Conservation (phyloP, 2,113 vertebrate genomes). For the Grammomys surdaster region DNA sequence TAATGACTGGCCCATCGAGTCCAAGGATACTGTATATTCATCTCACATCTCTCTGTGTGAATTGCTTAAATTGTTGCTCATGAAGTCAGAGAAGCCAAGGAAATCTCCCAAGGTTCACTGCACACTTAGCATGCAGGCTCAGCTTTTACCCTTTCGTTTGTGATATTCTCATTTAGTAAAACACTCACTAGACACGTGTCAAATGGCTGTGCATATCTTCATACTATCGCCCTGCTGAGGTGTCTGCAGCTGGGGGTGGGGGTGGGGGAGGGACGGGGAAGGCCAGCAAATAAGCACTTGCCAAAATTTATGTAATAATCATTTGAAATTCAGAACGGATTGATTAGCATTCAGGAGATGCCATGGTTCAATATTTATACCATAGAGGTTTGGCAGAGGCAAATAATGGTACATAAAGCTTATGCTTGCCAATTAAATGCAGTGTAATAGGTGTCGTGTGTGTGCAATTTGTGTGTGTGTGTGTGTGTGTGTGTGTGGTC, state of each 20-base stretch:
- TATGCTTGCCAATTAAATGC: constrained; percentile 91
- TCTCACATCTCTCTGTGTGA: background rate
- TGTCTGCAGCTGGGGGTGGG: constrained; percentile 63
- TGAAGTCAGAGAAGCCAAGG: background rate
- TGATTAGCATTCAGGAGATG: constrained; percentile 90
- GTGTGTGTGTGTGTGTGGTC: background rate
- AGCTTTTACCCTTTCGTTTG: constrained; percentile 79
- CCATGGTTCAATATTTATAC: constrained; percentile 91
- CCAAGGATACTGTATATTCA: background rate
- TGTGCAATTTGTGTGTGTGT: background rate
- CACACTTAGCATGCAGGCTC: background rate
- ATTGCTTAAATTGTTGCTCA: background rate
- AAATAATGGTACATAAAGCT: constrained; percentile 90
- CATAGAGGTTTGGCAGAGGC: constrained; percentile 88
- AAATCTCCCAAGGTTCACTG: background rate
- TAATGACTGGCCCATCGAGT: background rate
- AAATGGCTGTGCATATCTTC: constrained; percentile 85
- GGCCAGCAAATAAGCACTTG: constrained; percentile 88
- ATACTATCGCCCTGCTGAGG: constrained; percentile 78
- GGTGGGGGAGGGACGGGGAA: background rate
- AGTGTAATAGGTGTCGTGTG: constrained; percentile 88
- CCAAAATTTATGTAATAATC: constrained; percentile 91
- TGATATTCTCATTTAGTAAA: constrained; percentile 88
- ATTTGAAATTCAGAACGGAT: constrained; percentile 90
- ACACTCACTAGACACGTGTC: constrained; percentile 78